Evolutionary conservation across 2,113 vertebrate genomes (phyloP).

Genomic region (Oxygymnocypris stewartii): DNA sequence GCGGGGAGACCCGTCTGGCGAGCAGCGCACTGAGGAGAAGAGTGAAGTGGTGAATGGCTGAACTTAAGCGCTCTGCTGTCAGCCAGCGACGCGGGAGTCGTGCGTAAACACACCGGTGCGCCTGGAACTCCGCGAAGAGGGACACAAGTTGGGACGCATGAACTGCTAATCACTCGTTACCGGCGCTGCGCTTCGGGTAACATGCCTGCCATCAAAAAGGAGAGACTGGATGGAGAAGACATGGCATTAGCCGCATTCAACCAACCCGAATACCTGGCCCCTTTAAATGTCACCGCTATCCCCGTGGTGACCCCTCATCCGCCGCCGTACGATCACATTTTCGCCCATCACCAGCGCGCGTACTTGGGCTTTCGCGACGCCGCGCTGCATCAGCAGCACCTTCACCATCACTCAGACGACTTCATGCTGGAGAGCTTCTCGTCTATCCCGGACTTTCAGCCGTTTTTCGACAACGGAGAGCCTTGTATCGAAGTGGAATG

Average conservation of each 20-base stretch:
- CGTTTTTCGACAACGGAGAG: constrained; percentile 93
- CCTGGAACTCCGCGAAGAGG: constrained; percentile 71
- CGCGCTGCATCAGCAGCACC: constrained; percentile 77
- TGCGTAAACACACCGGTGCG: constrained; percentile 75
- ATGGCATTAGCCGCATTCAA: constrained; percentile 89
- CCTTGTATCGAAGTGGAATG: constrained; percentile 98
- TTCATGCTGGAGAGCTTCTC: constrained; percentile 90
- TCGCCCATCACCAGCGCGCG: constrained; percentile 81
- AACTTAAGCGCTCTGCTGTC: constrained; percentile 73
- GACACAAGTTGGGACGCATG: constrained; percentile 74
- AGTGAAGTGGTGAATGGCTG: constrained; percentile 76
- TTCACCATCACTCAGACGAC: constrained; percentile 85
- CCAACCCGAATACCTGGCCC: constrained; percentile 87
- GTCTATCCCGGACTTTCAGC: constrained; percentile 92
- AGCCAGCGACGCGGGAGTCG: constrained; percentile 72
- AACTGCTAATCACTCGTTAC: constrained; percentile 74
- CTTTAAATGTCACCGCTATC: constrained; percentile 84
- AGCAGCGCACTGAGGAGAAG: constrained; percentile 63
- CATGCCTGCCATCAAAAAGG: constrained; percentile 98
- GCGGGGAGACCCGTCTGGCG: constrained; percentile 72
- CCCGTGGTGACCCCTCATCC: constrained; percentile 88
- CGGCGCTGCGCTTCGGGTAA: constrained; percentile 75
- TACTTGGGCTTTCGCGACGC: constrained; percentile 85
- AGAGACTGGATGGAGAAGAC: constrained; percentile 90
- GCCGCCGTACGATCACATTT: constrained; percentile 85